These are phyloP conservation scores for Aphelenchoides bicaudatus DNA, from an alignment of 2,888 invertebrate genomes.

Conservation along the genomic window DNA sequence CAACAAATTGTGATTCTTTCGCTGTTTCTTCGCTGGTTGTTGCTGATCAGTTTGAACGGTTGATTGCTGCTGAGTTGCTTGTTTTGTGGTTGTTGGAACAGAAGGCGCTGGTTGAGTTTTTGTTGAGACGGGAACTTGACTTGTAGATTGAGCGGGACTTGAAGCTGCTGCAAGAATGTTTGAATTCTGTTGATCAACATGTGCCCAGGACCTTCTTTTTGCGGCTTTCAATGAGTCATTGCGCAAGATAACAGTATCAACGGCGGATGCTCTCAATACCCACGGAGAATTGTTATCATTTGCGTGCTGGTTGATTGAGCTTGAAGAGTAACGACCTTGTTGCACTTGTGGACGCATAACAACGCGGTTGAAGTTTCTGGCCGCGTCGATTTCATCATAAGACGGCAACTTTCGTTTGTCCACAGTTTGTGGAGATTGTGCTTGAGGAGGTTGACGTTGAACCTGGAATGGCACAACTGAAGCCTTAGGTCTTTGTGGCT, in stretches of 20 bases:
- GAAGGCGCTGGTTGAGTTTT: too few species aligned
- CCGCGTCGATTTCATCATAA: conserved; percentile 17
- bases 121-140: conserved; percentile 3
- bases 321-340: not conserved
- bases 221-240: conserved; percentile 57
- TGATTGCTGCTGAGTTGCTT: not conserved
- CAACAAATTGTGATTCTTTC: not conserved
- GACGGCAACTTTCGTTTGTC: conserved; percentile 15
- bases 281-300: too few species aligned
- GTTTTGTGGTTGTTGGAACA: conserved; percentile 1
- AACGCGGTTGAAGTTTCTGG: conserved; percentile 4
- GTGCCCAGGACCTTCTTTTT: conserved; percentile 59
- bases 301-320: conserved; percentile 2
- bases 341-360: not conserved
- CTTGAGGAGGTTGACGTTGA: conserved; percentile 21
- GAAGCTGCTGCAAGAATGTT: not conserved
- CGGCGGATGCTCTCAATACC: conserved; percentile 12
- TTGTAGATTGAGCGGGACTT: not conserved
- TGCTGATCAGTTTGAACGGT: not conserved
- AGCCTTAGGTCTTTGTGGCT: conserved; percentile 42
- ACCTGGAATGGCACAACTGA: conserved; percentile 58
- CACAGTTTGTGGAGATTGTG: conserved; percentile 5
- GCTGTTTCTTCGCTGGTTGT: not conserved
- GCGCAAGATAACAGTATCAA: conserved; percentile 40
- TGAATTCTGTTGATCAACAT: conserved; percentile 12